phyloP scores from a whole-genome alignment of 2,888 invertebrate genomes.

The Ischnura elegans region DNA sequence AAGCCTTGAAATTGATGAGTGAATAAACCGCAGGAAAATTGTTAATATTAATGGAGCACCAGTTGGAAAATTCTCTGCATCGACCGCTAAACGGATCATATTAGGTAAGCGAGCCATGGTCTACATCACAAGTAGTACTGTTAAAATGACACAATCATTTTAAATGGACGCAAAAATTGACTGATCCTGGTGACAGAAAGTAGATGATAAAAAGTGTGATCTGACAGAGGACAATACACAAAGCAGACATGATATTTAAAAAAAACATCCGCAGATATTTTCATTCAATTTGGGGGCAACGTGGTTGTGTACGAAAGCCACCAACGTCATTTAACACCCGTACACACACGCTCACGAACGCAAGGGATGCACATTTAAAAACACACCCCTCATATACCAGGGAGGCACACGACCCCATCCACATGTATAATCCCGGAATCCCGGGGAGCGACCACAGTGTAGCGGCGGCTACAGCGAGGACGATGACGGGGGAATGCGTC shows the following conservation, averaged over 20 bases:
- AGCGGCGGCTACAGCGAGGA: slow-evolving; percentile 13
- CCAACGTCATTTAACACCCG: neutral
- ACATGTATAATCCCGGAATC: slow-evolving; percentile 32
- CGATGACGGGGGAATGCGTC: slow-evolving; percentile 1
- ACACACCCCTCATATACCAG: neutral
- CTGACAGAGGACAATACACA: neutral
- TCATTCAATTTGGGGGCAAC: slow-evolving; percentile 51
- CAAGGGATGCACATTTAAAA: neutral
- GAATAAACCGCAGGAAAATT: too few relatives aligned
- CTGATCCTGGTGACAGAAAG: neutral
- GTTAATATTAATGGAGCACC: too few relatives aligned
- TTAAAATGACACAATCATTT: too few relatives aligned
- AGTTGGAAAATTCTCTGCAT: too few relatives aligned
- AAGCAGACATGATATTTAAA: neutral
- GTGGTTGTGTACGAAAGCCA: neutral
- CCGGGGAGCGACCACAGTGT: slow-evolving; percentile 48
- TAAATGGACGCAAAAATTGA: too few relatives aligned
- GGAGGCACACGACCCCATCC: neutral
- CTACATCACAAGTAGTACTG: too few relatives aligned
- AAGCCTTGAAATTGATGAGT: too few relatives aligned
- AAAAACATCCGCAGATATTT: slow-evolving; percentile 40
- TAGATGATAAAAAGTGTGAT: neutral
- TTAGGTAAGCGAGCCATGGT: too few relatives aligned
- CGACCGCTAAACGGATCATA: too few relatives aligned
- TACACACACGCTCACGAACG: neutral